Evolutionary conservation across 1,140 invertebrate genomes (phyloP), one percentile per base, ranked within the genome.

Genomic region (Mactra quadrangularis): DNA sequence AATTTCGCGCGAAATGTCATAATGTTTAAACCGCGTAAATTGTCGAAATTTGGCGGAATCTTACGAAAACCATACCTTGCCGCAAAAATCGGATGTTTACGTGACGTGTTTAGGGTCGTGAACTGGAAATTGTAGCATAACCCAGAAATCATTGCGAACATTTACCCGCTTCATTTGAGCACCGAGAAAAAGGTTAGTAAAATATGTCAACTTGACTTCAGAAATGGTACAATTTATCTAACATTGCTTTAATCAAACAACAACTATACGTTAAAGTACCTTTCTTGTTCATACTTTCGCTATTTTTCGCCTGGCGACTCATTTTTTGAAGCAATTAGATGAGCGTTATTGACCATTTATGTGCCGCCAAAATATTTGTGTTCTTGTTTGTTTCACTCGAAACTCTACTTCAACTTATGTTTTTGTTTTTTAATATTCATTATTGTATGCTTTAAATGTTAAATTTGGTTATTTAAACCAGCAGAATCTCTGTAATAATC

Each of bases 91-190:
- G 27, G n/a, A 25, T 68, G 33, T 66, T 66, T 68, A 53, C 31
- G 19, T 78, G 76, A 78, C 76, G 76, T 78, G 31, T 53, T 7
- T 22, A 35, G 25, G 45, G 27, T 29, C 53, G 38, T 78, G 57
- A 47, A 55, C 50, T 33, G 11, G 35, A 68, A 66, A 55, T 52
- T 33, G 25, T 38, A 22, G 25, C 31, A 60, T 41, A 41, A 68
- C 60, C 76, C 76, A 78, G 60, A 78, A 78, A 57, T 38, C 76
- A 53, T 78, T 68, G 76, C 76, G 76, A 78, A 66, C 35, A 55
- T 41, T 78, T 52, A 55, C 76, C 76, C 76, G 76, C 76, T 66
- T 38, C 4, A 31, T 78, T 78, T 59, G 57, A 78, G 60, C 19
- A 38, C 3, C 17, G 17, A 6, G 27, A 41, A 15, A 78, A 68